phyloP scores from a whole-genome alignment of 92 coral and sea anemone species.

The Porites divaricata region DNA sequence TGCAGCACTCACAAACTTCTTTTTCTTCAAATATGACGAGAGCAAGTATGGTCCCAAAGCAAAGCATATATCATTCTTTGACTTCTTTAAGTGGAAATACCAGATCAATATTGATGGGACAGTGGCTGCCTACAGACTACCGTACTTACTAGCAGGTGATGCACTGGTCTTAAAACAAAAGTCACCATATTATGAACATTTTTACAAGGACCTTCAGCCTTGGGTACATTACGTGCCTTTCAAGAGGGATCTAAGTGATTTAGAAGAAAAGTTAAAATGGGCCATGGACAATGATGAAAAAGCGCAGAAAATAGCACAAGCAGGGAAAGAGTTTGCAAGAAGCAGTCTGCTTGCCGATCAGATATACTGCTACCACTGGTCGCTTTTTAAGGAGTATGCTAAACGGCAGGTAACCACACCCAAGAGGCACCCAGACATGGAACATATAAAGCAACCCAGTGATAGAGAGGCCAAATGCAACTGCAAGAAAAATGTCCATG shows the following conservation, averaged over 20 bases:
- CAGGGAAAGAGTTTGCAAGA: neutral
- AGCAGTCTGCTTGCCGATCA: slow-evolving; percentile 67
- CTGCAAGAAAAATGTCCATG: slow-evolving; percentile 53
- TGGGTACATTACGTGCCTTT: slow-evolving; percentile 99
- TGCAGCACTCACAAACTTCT: slow-evolving; percentile 95
- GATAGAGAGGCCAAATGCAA: slow-evolving; percentile 85
- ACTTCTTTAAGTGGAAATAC: slow-evolving; percentile 97
- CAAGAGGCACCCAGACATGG: slow-evolving; percentile 82
- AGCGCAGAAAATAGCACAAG: slow-evolving; percentile 37
- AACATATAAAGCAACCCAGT: slow-evolving; percentile 83
- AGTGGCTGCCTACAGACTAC: slow-evolving; percentile 95
- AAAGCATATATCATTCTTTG: slow-evolving; percentile 92
- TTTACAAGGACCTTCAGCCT: slow-evolving; percentile 88
- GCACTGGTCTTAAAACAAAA: slow-evolving; percentile 90
- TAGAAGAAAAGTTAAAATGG: slow-evolving; percentile 83
- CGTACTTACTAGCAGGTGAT: slow-evolving; percentile 93
- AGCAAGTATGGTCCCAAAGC: slow-evolving; percentile 93
- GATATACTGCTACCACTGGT: slow-evolving; percentile 91
- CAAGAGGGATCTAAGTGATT: slow-evolving; percentile 88
- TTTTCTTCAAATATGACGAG: slow-evolving; percentile 95
- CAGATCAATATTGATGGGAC: slow-evolving; percentile 96
- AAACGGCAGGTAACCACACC: slow-evolving; percentile 88
- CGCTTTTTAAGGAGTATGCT: slow-evolving; percentile 87
- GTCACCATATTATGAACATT: slow-evolving; percentile 94
- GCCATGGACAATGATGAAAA: slow-evolving; percentile 88